These are phyloP conservation scores for Catostomus latipinnis DNA, from an alignment of 2,797 vertebrate species.

Conservation along the genomic window DNA sequence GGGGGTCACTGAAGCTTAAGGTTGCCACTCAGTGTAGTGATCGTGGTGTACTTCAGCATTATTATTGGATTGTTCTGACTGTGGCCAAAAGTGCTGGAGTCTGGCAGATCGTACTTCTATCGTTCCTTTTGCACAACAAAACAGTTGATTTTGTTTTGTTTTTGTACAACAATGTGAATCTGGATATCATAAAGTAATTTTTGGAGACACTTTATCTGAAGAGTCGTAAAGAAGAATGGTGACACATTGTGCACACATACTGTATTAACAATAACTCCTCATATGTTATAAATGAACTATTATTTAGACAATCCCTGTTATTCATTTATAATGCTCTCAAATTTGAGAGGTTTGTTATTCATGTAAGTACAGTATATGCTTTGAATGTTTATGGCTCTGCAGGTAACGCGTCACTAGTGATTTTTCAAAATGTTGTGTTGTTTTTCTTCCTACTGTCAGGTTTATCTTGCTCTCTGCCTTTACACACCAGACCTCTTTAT, in stretches of 20 bases:
- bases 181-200: slow-evolving; percentile 67
- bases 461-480: slow-evolving; percentile 73
- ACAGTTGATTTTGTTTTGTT: slow-evolving; percentile 64
- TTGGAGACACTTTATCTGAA: slow-evolving; percentile 51
- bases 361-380: background rate
- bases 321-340: background rate
- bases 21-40: slow-evolving; percentile 70
- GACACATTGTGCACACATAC: background rate
- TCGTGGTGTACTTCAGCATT: slow-evolving; percentile 70
- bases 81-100: slow-evolving; percentile 68
- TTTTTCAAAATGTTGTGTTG: slow-evolving; percentile 63
- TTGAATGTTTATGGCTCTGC: slow-evolving; percentile 36
- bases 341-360: background rate
- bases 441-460: slow-evolving; percentile 59
- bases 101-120: slow-evolving; percentile 80
- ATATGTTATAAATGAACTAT: background rate
- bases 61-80: slow-evolving; percentile 82
- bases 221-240: slow-evolving; percentile 63
- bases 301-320: background rate
- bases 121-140: slow-evolving; percentile 79
- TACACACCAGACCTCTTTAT: slow-evolving; percentile 70
- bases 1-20: slow-evolving; percentile 80
- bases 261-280: background rate
- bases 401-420: slow-evolving; percentile 44
- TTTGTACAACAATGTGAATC: slow-evolving; percentile 77